Evolutionary conservation across 2,888 invertebrate species (phyloP).

Genomic region (Cenopis cana): DNA sequence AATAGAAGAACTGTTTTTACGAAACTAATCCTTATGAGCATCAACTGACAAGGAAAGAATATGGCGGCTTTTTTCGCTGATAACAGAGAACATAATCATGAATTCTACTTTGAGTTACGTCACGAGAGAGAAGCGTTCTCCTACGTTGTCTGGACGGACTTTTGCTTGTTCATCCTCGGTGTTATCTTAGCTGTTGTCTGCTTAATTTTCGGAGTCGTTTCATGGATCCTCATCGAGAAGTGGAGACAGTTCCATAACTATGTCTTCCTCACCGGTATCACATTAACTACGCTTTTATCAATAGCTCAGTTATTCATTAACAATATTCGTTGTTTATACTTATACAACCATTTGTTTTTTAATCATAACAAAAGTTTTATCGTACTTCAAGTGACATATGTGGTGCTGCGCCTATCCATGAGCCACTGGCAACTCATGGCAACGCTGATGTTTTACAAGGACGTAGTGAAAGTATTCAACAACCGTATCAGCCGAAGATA

Average conservation of each 20-base stretch:
- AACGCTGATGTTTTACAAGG: constrained; percentile 16
- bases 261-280: constrained; percentile 1
- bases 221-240: constrained; percentile 16
- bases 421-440: constrained; percentile 25
- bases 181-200: background rate
- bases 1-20: no score
- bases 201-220: constrained; percentile 14
- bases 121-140: background rate
- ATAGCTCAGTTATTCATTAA: background rate
- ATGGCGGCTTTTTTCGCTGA: background rate
- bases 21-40: background rate
- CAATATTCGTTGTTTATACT: background rate
- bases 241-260: constrained; percentile 28
- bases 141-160: constrained; percentile 1
- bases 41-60: background rate
- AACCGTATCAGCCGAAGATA: constrained; percentile 13
- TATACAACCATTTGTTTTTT: background rate
- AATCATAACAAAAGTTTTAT: background rate
- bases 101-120: background rate
- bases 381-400: constrained; percentile 1
- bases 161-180: background rate
- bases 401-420: constrained; percentile 13
- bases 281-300: background rate
- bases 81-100: background rate
- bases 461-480: constrained; percentile 25